Conservation (phyloP, 30 jellyfish, hydroid and myxozoan genomes). For the Pelagia noctiluca region DNA sequence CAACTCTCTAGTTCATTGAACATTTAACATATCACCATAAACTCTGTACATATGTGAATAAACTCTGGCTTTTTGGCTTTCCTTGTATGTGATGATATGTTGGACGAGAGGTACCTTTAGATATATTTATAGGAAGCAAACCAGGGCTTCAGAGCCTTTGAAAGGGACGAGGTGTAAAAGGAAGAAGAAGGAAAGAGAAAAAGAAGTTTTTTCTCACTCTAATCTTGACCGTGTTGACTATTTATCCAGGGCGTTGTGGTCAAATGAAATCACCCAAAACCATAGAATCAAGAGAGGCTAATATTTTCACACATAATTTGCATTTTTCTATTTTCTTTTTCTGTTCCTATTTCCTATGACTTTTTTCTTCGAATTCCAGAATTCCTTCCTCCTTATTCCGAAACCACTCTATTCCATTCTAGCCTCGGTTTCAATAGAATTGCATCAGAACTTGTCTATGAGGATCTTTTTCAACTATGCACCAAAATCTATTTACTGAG, state of each 20-base stretch:
- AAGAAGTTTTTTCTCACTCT: neutral
- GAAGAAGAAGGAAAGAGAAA: neutral
- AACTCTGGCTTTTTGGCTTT: too few species aligned
- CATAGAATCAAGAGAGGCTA: neutral
- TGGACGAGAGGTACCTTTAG: too few species aligned
- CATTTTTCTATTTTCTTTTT: neutral
- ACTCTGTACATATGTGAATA: too few species aligned
- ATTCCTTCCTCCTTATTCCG: neutral
- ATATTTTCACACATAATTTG: neutral
- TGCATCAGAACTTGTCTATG: constrained; percentile 55
- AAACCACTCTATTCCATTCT: neutral
- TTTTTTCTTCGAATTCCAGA: neutral
- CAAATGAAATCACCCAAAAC: too few species aligned
- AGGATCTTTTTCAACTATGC: constrained; percentile 56
- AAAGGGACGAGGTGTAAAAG: too few species aligned
- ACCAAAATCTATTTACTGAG: too few species aligned
- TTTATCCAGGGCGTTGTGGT: neutral
- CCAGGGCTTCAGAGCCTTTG: too few species aligned
- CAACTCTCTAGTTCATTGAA: too few species aligned
- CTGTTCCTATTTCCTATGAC: neutral
- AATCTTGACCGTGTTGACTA: neutral
- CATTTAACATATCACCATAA: too few species aligned
- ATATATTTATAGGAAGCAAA: too few species aligned
- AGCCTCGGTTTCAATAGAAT: constrained; percentile 44
- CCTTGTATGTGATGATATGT: too few species aligned